phyloP scores from a whole-genome alignment of 2,888 invertebrate genomes.

The Phymatocera aterrima region DNA sequence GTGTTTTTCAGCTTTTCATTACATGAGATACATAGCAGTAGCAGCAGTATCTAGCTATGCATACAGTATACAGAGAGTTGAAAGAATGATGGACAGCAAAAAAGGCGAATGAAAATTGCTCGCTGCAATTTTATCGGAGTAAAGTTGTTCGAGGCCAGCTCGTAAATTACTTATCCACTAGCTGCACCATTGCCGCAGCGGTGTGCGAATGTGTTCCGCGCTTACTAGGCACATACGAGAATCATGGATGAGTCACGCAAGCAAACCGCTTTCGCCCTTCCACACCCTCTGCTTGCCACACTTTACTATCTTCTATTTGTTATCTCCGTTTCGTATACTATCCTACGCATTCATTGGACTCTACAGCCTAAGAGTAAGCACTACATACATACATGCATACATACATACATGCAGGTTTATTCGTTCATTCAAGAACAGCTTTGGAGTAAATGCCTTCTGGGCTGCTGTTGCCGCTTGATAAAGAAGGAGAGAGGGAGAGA shows the following conservation, averaged over 20 bases:
- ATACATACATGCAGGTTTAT: neutral
- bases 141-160: neutral
- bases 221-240: too few species aligned
- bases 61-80: neutral
- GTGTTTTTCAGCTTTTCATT: too few species aligned
- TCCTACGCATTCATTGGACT: neutral
- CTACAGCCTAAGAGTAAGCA: neutral
- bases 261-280: constrained; percentile 30
- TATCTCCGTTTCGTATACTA: constrained; percentile 17
- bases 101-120: constrained; percentile 32
- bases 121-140: neutral
- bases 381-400: neutral
- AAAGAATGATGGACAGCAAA: neutral
- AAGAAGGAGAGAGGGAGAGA: too few species aligned
- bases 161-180: constrained; percentile 13
- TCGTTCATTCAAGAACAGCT: too few species aligned
- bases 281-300: neutral
- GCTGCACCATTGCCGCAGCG: neutral
- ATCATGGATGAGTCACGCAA: constrained; percentile 35
- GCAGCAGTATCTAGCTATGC: neutral
- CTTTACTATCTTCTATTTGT: constrained; percentile 28
- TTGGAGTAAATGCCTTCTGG: too few species aligned
- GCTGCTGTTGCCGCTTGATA: too few species aligned
- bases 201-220: neutral
- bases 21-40: too few species aligned